Conservation (phyloP, 2,113 vertebrate species). For the Piprites chloris region DNA sequence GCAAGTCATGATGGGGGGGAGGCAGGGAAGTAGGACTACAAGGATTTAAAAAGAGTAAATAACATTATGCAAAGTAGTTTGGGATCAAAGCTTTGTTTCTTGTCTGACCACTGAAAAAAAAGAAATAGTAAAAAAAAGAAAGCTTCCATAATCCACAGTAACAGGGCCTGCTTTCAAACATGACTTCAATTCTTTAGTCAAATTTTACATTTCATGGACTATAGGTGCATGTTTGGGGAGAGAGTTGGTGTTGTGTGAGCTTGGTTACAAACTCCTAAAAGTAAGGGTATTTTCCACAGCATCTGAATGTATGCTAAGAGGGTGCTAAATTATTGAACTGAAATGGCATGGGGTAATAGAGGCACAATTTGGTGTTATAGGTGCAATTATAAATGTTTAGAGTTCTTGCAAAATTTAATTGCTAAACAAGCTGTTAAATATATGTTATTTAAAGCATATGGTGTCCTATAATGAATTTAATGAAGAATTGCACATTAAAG, state of each 20-base stretch:
- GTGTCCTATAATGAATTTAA: not conserved
- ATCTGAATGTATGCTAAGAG: not conserved
- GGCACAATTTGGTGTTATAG: not conserved
- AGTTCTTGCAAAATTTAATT: not conserved
- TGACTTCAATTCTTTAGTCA: not conserved
- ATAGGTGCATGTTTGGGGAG: not conserved
- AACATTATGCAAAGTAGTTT: slow-evolving; percentile 43
- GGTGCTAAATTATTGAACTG: not conserved
- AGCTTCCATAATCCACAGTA: slow-evolving; percentile 9
- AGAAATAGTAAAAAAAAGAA: not conserved
- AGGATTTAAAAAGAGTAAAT: slow-evolving; percentile 44
- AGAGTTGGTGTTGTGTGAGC: not conserved
- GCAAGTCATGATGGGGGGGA: slow-evolving; percentile 38
- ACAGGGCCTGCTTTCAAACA: not conserved
- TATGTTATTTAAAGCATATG: not conserved
- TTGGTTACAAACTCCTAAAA: not conserved
- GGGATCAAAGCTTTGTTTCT: slow-evolving; percentile 56
- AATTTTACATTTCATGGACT: not conserved
- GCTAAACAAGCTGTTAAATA: not conserved
- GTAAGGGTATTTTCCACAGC: not conserved
- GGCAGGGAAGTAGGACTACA: slow-evolving; percentile 15
- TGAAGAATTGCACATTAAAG: not conserved
- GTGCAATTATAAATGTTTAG: not conserved
- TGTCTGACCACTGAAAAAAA: not conserved
- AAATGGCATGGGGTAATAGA: not conserved